Conservation (phyloP, 2,888 invertebrate species). For the Diaphora mendica region DNA sequence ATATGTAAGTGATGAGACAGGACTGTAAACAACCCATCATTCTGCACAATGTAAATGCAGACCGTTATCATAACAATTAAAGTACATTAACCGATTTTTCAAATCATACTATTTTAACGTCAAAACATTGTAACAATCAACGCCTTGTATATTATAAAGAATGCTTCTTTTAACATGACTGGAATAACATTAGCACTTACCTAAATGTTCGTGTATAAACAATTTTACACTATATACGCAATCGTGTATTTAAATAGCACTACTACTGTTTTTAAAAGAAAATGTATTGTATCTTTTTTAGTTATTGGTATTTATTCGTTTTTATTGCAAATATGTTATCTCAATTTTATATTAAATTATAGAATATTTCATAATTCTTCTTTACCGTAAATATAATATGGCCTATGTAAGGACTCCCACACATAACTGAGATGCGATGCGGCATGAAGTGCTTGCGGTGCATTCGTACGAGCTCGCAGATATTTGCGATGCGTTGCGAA, state of each 20-base stretch:
- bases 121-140: slow-evolving; percentile 18
- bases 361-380: too few species aligned
- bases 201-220: slow-evolving; percentile 15
- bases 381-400: too few species aligned
- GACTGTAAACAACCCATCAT: slow-evolving; percentile 9
- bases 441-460: too few species aligned
- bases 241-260: slow-evolving; percentile 15
- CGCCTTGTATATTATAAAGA: slow-evolving; percentile 15
- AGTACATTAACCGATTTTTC: slow-evolving; percentile 24
- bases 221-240: slow-evolving; percentile 12
- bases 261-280: background rate
- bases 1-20: slow-evolving; percentile 4
- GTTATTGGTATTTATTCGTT: background rate
- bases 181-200: slow-evolving; percentile 16
- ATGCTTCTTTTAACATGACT: slow-evolving; percentile 16
- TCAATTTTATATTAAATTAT: too few species aligned
- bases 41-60: slow-evolving; percentile 9
- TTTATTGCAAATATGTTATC: background rate
- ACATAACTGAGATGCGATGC: too few species aligned
- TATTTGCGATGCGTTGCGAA: too few species aligned
- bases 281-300: background rate
- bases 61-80: slow-evolving; percentile 24
- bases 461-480: too few species aligned
- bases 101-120: slow-evolving; percentile 15
- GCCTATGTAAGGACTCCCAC: too few species aligned